These are phyloP conservation scores for Pentamera pediparva DNA, from an alignment of 53 echinoderm and acorn worm species.

Conservation along the genomic window DNA sequence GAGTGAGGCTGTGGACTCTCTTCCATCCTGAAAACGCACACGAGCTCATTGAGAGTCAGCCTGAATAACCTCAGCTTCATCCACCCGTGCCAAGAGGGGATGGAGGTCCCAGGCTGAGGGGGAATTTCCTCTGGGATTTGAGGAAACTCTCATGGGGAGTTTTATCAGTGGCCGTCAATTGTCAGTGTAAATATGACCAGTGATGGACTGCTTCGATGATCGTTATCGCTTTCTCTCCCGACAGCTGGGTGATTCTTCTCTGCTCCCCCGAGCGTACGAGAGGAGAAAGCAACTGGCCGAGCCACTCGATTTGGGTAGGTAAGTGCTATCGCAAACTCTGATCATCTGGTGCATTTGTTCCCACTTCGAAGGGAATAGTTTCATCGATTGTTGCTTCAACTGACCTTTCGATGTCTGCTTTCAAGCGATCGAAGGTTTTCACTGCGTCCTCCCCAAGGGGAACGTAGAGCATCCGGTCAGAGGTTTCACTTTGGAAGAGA, in stretches of 20 bases:
- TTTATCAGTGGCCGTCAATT: slow-evolving; percentile 20
- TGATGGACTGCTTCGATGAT: slow-evolving; percentile 29
- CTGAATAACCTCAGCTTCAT: background rate
- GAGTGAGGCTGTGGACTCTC: slow-evolving; percentile 16
- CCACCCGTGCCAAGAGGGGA: slow-evolving; percentile 17
- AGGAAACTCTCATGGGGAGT: slow-evolving; percentile 2
- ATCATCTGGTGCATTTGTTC: slow-evolving; percentile 30
- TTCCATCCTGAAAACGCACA: slow-evolving; percentile 4
- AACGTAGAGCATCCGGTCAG: background rate
- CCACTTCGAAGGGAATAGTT: slow-evolving; percentile 33
- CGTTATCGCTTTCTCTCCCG: slow-evolving; percentile 16
- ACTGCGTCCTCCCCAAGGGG: slow-evolving; percentile 24
- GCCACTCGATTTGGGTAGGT: slow-evolving; percentile 22
- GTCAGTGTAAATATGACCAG: slow-evolving; percentile 30
- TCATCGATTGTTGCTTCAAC: slow-evolving; percentile 22
- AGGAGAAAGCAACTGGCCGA: slow-evolving; percentile 24
- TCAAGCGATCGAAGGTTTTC: slow-evolving; percentile 8
- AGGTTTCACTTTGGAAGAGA: slow-evolving; percentile 33
- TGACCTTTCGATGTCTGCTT: slow-evolving; percentile 17
- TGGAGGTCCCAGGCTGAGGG: background rate
- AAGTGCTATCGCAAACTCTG: slow-evolving; percentile 4
- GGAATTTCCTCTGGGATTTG: background rate
- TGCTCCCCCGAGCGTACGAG: background rate
- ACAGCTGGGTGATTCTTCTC: slow-evolving; percentile 34
- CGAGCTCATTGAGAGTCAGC: slow-evolving; percentile 1